These are phyloP conservation scores for Semnornis frantzii DNA, from an alignment of 2,113 vertebrate species.

Conservation along the genomic window DNA sequence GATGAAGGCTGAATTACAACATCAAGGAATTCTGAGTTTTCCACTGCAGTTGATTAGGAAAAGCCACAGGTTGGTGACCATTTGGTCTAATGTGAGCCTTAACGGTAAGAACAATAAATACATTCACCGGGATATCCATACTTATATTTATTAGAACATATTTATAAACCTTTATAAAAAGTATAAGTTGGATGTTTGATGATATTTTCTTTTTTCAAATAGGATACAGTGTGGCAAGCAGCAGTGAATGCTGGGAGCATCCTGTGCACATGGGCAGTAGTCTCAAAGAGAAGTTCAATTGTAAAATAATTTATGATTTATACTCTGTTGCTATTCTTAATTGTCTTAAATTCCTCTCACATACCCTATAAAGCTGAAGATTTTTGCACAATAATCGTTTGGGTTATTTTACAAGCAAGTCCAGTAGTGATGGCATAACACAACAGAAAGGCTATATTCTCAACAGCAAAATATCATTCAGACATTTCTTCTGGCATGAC, in stretches of 20 bases:
- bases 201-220: not conserved
- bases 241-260: not conserved
- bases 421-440: not conserved
- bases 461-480: not conserved
- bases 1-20: not conserved
- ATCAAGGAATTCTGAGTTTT: not conserved
- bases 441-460: not conserved
- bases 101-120: not conserved
- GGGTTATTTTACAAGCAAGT: not conserved
- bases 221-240: not conserved
- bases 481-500: not conserved
- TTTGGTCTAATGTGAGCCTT: not conserved
- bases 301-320: not conserved
- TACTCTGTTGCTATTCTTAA: not conserved
- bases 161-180: not conserved
- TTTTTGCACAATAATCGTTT: no score
- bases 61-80: not conserved
- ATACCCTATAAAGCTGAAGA: fast-evolving
- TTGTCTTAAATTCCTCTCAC: not conserved
- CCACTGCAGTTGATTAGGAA: not conserved
- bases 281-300: not conserved
- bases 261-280: not conserved
- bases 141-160: not conserved
- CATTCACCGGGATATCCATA: not conserved
- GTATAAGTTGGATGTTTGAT: not conserved